Percentiles rank a stretch among this genome's conserved stretches.
Evolutionary conservation across 2,888 invertebrate genomes (phyloP).

Genomic region (Tetranychus truncatus): DNA sequence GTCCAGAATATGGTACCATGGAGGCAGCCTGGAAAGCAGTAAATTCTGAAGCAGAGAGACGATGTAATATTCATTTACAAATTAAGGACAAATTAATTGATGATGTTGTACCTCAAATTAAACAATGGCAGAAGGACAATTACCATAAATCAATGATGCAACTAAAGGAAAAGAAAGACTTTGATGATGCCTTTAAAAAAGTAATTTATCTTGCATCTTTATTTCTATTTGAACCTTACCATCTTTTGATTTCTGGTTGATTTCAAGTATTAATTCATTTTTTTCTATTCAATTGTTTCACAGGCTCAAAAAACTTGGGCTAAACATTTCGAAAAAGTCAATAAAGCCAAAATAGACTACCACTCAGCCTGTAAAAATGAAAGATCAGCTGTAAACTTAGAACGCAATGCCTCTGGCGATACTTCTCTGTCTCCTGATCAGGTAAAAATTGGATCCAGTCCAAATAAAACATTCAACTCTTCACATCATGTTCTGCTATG

Average conservation of each 20-base stretch:
- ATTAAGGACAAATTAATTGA: constrained; percentile 70
- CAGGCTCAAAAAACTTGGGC: constrained; percentile 96
- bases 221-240: not conserved
- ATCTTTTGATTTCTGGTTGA: not conserved
- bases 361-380: constrained; percentile 94
- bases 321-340: constrained; percentile 78
- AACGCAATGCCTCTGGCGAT: constrained; percentile 83
- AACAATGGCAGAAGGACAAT: constrained; percentile 91
- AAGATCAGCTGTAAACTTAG: constrained; percentile 83
- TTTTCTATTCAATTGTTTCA: constrained; percentile 16
- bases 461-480: not conserved
- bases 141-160: constrained; percentile 93
- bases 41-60: constrained; percentile 73
- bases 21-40: constrained; percentile 93
- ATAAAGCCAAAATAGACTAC: constrained; percentile 80
- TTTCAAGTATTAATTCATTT: not conserved
- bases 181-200: constrained; percentile 97
- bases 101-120: constrained; percentile 69
- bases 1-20: constrained; percentile 90
- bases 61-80: constrained; percentile 74
- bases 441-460: constrained; percentile 39
- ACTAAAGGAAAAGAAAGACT: constrained; percentile 88
- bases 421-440: constrained; percentile 86
- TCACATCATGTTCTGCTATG: not conserved
- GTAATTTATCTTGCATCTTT: constrained; percentile 29